Base-by-base conservation (phyloP, 1,140 invertebrate genomes). In the Galleria mellonella region DNA sequence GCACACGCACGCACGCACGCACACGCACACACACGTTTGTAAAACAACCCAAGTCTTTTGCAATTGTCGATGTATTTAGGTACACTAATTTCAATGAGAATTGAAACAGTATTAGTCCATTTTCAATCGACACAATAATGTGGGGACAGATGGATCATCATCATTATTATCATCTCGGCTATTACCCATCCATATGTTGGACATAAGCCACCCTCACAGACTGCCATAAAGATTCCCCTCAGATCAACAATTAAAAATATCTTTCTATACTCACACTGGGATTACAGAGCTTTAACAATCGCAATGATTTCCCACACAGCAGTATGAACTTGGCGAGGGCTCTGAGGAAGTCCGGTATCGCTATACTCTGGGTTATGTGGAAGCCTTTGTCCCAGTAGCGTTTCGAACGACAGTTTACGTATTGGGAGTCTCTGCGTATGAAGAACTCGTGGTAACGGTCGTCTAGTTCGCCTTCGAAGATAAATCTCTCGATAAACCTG, bases 341-440 rank as follows among this genome's bases (percentile, higher is more conserved):
- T 7, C 67, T 77, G 29, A 90, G 51, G 48, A 90, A 91, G 13
- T 87, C 87, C 0, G 90, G 90, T 4, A 90, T 83, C 0, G 87
- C 86, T 30, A 87, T 77, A 35, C 65, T 75, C 33, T 87, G 82
- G 0, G 70, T 61, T 29, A 90, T 87, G 9, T 72, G 75, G 57
- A 89, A 90, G 0, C 87, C 88, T 55, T 89, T 88, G 7, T 89
- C 89, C 90, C 89, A 91, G 57, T 90, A 91, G 29, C 85, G 76
- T 36, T 89, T 89, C 0, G 83, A 86, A 10, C 86, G 79, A 8
- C 75, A 83, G 14, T 88, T 84, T 8, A 89, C 67, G 51, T 89
- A 89, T 30, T 88, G 82, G 9, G 69, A 68, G 39, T 86, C 84
- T 29, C 86, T 83, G 48, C 86, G 83, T 41, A 91, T 90, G 72